Evolutionary conservation across 2,797 vertebrate species (phyloP).

Genomic region (Danionella dracula): DNA sequence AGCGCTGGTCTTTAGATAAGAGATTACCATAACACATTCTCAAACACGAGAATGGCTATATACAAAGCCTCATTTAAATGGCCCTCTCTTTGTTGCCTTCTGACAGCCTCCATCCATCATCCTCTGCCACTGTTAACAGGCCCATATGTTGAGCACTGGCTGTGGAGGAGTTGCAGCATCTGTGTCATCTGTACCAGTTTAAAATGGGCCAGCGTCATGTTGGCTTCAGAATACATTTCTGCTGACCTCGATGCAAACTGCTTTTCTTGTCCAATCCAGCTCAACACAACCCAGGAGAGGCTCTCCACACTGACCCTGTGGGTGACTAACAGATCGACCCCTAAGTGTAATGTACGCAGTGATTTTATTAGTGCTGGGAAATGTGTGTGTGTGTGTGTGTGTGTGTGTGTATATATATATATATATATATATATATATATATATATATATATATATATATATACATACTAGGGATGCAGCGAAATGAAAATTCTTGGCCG

Average conservation of each 20-base stretch:
- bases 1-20: conserved; percentile 26
- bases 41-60: conserved; percentile 22
- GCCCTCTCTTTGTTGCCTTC: conserved; percentile 39
- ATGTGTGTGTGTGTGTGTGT: too few relatives aligned
- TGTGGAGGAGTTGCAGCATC: conserved; percentile 57
- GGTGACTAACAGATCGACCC: not conserved
- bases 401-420: too few relatives aligned
- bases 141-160: conserved; percentile 65
- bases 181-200: conserved; percentile 54
- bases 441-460: too few relatives aligned
- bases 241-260: conserved; percentile 48
- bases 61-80: conserved; percentile 33
- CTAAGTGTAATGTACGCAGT: too few relatives aligned
- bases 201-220: conserved; percentile 20
- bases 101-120: conserved; percentile 72
- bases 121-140: conserved; percentile 59
- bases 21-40: conserved; percentile 15
- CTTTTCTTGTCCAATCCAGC: not conserved
- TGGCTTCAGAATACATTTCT: conserved; percentile 51
- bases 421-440: too few relatives aligned
- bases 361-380: too few relatives aligned
- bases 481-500: too few relatives aligned
- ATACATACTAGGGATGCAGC: too few relatives aligned
- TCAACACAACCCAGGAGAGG: not conserved
- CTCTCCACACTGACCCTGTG: not conserved